Evolutionary conservation across 2,113 vertebrate genomes (phyloP).

Genomic region (Helogale parvula): DNA sequence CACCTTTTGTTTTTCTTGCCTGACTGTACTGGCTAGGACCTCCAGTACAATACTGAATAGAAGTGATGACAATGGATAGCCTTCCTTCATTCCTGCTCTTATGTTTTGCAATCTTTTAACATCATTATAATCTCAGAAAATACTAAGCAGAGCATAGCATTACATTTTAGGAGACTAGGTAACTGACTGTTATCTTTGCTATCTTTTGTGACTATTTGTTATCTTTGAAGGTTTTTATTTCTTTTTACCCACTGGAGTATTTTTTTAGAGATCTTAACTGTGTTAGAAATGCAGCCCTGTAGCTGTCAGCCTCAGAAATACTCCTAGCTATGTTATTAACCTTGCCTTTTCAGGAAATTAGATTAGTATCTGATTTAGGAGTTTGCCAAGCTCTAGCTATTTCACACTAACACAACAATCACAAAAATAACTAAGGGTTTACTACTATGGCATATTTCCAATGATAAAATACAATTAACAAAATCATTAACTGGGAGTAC

Average conservation of each 20-base stretch:
- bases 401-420: neutral
- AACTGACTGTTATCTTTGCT: neutral
- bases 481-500: neutral
- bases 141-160: neutral
- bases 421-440: slow-evolving; percentile 18
- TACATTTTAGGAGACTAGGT: neutral
- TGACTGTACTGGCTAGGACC: neutral
- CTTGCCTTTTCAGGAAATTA: slow-evolving; percentile 8
- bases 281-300: neutral
- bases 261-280: slow-evolving; percentile 15
- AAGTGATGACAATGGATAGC: neutral
- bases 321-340: neutral
- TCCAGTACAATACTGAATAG: neutral
- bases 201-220: neutral
- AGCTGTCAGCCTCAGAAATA: neutral
- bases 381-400: neutral
- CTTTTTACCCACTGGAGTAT: neutral
- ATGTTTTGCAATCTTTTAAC: neutral
- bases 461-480: neutral
- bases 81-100: neutral
- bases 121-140: neutral
- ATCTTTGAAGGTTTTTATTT: neutral
- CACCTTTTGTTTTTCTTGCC: neutral
- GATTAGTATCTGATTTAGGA: neutral
- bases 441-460: neutral